Evolutionary conservation across 2,113 vertebrate genomes (phyloP), one percentile per base, ranked within the genome.

Genomic region (Oriolus oriolus): DNA sequence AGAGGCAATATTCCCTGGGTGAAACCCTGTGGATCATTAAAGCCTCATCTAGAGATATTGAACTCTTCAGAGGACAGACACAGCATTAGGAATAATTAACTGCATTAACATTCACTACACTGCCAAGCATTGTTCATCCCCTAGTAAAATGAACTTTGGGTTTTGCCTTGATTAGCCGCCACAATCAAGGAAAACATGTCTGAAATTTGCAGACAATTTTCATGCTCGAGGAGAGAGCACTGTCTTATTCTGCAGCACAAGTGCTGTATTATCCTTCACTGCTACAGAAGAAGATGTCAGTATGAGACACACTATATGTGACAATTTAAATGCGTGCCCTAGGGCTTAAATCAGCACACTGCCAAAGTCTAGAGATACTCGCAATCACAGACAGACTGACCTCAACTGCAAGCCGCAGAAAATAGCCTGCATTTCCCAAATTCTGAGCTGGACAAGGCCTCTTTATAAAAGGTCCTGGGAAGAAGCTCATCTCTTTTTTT

Each of bases 51-150:
- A 95, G 95, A 97, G 97, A 94, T 97, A 95, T 52, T 97, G 94
- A 56, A 33, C 49, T 83, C 91, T 65, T 95, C 89, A 73, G 81
- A 96, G 87, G 87, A 95, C 87, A 89, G 89, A 53, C 95, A 96
- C 91, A 97, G 97, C 93, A 92, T 93, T 96, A 98, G 97, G 93
- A 98, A 97, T 98, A 98, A 98, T 98, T 98, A 98, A 97, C 97
- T 90, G 93, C 97, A 97, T 98, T 98, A 98, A 98, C 96, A 97
- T 98, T 95, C 90, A 39, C 64, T 76, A 93, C 90, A 87, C 73
- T 89, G 63, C 88, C 70, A 92, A 73, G 80, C 54, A 96, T 95
- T 97, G 91, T 95, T 96, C 95, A 91, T 84, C 79, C 89, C 49
- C 83, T 84, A 79, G 84, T 49, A 94, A 95, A 97, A 96, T 90